Conservation (phyloP, 1,140 invertebrate species). For the Brachystomella parvula region DNA sequence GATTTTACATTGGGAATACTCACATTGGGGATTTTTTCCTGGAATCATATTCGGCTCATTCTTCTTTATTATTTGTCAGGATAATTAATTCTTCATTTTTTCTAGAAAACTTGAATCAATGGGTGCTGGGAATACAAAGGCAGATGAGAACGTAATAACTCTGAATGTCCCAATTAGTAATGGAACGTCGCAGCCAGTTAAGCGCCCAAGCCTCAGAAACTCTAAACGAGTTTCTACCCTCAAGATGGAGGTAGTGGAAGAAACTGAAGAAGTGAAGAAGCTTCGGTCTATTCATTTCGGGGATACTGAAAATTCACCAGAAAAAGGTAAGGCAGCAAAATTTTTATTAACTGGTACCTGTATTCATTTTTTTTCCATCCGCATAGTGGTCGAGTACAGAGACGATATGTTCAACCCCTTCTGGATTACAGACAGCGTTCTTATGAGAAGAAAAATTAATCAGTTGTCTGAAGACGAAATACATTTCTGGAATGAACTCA, state of each 20-base stretch:
- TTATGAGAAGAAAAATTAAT: conserved; percentile 55
- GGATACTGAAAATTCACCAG: background rate
- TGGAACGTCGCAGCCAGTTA: background rate
- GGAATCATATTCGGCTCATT: background rate
- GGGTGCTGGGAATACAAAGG: background rate
- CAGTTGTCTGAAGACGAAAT: conserved; percentile 54
- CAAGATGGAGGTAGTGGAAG: background rate
- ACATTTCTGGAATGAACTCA: conserved; percentile 64
- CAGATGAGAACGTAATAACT: background rate
- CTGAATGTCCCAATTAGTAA: background rate
- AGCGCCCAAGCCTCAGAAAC: background rate
- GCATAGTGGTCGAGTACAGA: conserved; percentile 20
- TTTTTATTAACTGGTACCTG: background rate
- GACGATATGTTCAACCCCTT: conserved; percentile 53
- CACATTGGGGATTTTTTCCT: no score
- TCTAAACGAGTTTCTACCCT: background rate
- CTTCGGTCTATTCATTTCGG: background rate
- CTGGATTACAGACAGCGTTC: conserved; percentile 61
- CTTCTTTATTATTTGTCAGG: background rate
- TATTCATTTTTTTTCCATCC: background rate
- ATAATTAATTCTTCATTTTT: background rate
- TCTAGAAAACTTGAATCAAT: conserved; percentile 4
- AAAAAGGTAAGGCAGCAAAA: background rate
- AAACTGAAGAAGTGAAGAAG: background rate
- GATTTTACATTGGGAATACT: no score